Evolutionary conservation across 2,797 vertebrate genomes (phyloP), one percentile per base, ranked within the genome.

Genomic region (Malurus splendens): DNA sequence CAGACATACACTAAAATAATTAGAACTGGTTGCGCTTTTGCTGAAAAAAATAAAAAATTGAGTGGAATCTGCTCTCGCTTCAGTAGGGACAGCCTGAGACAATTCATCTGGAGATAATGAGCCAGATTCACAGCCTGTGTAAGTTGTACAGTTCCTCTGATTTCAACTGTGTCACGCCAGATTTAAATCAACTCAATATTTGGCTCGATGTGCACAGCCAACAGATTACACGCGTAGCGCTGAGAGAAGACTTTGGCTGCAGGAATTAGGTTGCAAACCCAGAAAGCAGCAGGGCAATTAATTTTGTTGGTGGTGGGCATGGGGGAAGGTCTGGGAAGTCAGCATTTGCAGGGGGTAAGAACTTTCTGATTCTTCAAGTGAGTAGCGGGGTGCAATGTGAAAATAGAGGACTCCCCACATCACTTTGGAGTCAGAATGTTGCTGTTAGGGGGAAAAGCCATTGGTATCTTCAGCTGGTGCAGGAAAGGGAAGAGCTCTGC

Each of bases 141-240:
- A 77, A 61, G 38, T 82, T 84, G 52, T 23, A 10, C 33, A 47
- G 54, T 86, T 92, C 32, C 57, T 51, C 41, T 51, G 78, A 84
- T 92, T 88, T 93, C 72, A 74, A 3, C 30, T 4, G 7, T 74
- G 61, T 65, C 65, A 68, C 1, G 1, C 28, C 32, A 67, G 56
- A 88, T 93, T 76, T 80, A 76, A 74, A 71, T 90, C 88, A 91
- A 36, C 28, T 77, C 57, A 72, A 14, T 54, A 52, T 84, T 91
- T 84, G 65, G 28, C 68, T 86, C 24, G 0, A 10, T 74, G 50
- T 30, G 22, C 33, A 27, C 38, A 74, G 48, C 32, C 64, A 76
- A 82, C 57, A 86, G 45, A 59, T 78, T 70, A 67, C 39, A 84
- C 66, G 45, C 42, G 33, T 17, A 67, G 20, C 4, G 4, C n/a